phyloP scores from a whole-genome alignment of 2,113 vertebrate genomes.

The Cyanoliseus patagonus region DNA sequence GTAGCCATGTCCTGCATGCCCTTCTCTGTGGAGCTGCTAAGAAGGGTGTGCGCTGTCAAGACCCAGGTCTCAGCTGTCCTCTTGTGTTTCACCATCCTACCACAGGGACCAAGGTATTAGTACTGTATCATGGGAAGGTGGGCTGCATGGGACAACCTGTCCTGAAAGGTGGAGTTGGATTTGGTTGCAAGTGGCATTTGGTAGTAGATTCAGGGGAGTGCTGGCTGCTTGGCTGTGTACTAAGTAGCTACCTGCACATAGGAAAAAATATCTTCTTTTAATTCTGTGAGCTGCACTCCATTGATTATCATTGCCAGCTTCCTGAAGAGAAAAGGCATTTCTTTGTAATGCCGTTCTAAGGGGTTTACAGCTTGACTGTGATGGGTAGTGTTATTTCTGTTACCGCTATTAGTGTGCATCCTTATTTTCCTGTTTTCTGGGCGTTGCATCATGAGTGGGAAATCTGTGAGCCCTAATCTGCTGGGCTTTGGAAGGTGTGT shows the following conservation, averaged over 20 bases:
- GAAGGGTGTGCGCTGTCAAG: neutral
- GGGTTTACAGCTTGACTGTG: neutral
- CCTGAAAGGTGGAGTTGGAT: neutral
- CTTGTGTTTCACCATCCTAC: neutral
- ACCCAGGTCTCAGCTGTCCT: rapidly evolving
- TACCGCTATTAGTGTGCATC: neutral
- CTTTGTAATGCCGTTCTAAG: neutral
- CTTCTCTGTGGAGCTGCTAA: neutral
- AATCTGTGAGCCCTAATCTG: neutral
- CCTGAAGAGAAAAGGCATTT: neutral
- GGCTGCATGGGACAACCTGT: neutral
- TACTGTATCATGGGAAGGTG: neutral
- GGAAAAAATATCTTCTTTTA: neutral
- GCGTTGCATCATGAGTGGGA: neutral
- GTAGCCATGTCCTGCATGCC: neutral
- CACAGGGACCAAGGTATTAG: neutral
- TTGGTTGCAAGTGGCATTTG: neutral
- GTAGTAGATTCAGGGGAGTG: neutral
- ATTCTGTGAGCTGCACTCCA: neutral
- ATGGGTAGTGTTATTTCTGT: neutral
- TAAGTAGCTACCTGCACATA: neutral
- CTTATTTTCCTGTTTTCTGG: neutral
- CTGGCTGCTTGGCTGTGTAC: neutral
- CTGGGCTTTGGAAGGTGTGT: neutral
- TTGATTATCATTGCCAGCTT: constrained; percentile 10